These are phyloP conservation scores for Peromyscus attwateri DNA, from an alignment of 2,797 vertebrate species.

Conservation along the genomic window DNA sequence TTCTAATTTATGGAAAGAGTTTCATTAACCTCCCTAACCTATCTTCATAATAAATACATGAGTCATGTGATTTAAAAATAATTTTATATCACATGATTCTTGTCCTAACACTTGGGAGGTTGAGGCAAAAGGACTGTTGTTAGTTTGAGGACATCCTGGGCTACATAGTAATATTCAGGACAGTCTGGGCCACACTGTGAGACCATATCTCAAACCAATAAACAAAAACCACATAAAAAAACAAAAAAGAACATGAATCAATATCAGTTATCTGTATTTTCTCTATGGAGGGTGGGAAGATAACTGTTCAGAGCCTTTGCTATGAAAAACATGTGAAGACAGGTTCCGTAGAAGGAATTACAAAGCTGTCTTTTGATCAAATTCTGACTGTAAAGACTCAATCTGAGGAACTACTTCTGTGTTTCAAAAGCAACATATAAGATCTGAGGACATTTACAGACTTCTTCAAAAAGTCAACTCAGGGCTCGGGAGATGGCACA, in stretches of 20 bases:
- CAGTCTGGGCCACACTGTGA: background rate
- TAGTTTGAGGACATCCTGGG: background rate
- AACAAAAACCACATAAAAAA: too few relatives aligned
- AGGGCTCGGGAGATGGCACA: too few relatives aligned
- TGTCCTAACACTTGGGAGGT: background rate
- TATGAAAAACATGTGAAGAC: conserved; percentile 13
- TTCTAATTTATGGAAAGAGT: conserved; percentile 37
- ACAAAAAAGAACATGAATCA: background rate
- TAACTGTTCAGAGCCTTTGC: background rate
- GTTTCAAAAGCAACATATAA: conserved; percentile 8
- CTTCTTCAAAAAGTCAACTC: background rate
- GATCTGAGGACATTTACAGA: background rate
- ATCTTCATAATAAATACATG: conserved; percentile 20
- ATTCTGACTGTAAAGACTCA: conserved; percentile 17
- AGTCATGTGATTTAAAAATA: conserved; percentile 17
- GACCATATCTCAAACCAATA: background rate
- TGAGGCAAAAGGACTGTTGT: background rate
- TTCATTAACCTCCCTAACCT: background rate
- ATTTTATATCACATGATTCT: background rate
- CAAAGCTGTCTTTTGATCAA: conserved; percentile 8
- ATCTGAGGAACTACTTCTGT: background rate
- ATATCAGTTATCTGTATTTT: conserved; percentile 5
- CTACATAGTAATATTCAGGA: background rate
- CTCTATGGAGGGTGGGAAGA: background rate
- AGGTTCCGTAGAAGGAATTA: background rate